Evolutionary conservation across 1,140 invertebrate species (phyloP).

Genomic region (Ceratosolen solmsi): DNA sequence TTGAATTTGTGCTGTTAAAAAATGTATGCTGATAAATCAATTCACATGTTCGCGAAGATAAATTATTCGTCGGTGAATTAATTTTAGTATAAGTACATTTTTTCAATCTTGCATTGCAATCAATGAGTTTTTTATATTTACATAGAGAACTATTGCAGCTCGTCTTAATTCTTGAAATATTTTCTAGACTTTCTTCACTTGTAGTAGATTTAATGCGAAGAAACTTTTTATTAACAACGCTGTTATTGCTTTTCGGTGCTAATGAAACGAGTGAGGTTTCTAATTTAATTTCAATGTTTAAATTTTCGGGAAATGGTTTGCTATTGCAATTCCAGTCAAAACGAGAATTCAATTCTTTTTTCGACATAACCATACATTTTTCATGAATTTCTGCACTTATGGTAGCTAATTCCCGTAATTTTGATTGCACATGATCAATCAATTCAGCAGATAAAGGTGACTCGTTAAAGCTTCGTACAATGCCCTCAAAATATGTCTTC

Average conservation of each 20-base stretch:
- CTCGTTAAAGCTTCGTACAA: neutral
- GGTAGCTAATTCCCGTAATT: neutral
- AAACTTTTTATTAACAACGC: neutral
- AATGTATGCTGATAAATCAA: neutral
- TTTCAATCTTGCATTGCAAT: neutral
- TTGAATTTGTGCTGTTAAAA: neutral
- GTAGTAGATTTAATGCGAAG: neutral
- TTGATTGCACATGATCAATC: neutral
- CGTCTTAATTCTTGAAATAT: neutral
- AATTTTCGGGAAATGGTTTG: neutral
- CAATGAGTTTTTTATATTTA: neutral
- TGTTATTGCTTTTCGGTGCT: neutral
- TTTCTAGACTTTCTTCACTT: neutral
- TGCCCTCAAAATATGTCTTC: neutral
- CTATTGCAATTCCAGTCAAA: too few species aligned
- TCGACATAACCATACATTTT: neutral
- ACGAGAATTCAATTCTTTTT: neutral
- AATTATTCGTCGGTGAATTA: neutral
- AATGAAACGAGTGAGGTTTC: neutral
- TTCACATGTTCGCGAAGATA: neutral
- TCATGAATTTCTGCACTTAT: conserved; percentile 13
- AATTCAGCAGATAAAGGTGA: neutral
- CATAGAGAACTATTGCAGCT: neutral
- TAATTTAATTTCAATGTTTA: neutral
- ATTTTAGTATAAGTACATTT: neutral